Base-by-base conservation (phyloP, 2,888 invertebrate genomes). In the Nasonovia ribisnigri region DNA sequence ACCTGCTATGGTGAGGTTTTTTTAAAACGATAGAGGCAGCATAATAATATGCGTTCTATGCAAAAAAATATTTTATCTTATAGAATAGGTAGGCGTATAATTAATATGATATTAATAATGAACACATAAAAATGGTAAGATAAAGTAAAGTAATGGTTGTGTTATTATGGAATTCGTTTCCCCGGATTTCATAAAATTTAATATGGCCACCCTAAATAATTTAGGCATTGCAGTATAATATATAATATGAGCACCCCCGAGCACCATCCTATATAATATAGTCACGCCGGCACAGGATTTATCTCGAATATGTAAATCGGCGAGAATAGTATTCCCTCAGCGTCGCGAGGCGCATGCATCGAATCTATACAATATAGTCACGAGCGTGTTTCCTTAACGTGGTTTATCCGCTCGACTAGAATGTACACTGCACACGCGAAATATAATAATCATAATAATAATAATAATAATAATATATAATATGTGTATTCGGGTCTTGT, bases 391-490 rank as follows among this genome's bases (percentile, higher is more conserved):
- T 77, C 77, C 36, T 77, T 42, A 77, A 77, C 36, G 77, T 3
- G 36, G 77, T 36, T 77, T 77, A 77, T 77, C 77, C 77, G 77
- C 8, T 77, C 77, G 77, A 8, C 36, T 77, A 0, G 77, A 36
- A 36, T 77, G 36, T 77, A 77, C 36, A 36, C n/a, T 36, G 36
- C 36, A 77, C 77, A 77, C 20, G 36, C 36, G 36, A 77, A 77
- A 77, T 77, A 77, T 36, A 77, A 77, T 77, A 77, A 77, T 36
- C 36, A 77, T 77, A 77, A 36, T n/a, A 67, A 67, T 67, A 67
- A 67, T n/a, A 67, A 67, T 67, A 67, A 29, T 29, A 60, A 60
- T 60, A 60, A 60, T 60, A 67, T 36, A 57, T 77, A 36, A 77
- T 77, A 42, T 20, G 77, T 77, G 77, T 77, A 77, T 77, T 77